A percentile compares a stretch with the other conserved stretches of the same genome.
Conservation (phyloP, 2,113 vertebrate genomes). For the Gallinago jamesoni region DNA sequence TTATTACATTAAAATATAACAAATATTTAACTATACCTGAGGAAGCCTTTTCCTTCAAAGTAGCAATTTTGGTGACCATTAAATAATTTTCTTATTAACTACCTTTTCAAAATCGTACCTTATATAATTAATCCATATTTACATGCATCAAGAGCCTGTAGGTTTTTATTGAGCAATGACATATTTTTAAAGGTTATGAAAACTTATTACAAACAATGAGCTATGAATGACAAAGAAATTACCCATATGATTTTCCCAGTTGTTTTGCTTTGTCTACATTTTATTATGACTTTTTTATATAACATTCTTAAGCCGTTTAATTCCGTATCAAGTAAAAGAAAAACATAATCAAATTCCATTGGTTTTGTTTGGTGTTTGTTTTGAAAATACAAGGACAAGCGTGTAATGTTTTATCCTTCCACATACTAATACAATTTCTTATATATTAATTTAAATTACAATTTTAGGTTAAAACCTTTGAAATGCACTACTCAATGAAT, state of each 20-base stretch:
- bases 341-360: neutral
- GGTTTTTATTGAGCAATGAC: neutral
- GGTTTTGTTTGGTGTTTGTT: neutral
- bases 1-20: neutral
- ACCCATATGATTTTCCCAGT: neutral
- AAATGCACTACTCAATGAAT: neutral
- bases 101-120: neutral
- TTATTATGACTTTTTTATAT: neutral
- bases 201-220: neutral
- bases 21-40: neutral
- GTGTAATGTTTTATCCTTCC: neutral
- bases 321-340: neutral
- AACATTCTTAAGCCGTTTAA: neutral
- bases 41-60: neutral
- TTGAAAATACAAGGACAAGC: neutral
- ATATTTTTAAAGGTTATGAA: neutral
- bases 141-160: neutral
- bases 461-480: neutral
- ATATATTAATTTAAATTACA: neutral
- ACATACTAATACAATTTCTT: neutral
- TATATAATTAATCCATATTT: neutral
- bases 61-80: neutral
- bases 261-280: neutral
- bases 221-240: neutral
- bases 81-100: neutral